Conservation (phyloP, 2,888 invertebrate genomes). For the Megastigmus dorsalis region DNA sequence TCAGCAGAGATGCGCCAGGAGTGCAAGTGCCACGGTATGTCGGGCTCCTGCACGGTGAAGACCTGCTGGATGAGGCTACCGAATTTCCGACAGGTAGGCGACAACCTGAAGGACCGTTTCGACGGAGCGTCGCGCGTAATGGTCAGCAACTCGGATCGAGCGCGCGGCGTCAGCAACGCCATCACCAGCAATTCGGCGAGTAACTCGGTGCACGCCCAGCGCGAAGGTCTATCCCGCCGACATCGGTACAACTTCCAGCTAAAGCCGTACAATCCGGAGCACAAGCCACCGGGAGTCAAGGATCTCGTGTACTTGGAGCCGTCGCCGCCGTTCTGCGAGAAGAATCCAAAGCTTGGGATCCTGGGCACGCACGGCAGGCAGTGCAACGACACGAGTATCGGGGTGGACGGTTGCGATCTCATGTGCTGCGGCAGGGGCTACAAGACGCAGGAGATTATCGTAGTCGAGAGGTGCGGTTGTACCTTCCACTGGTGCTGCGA, state of each 20-base stretch:
- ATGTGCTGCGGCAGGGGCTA: constrained; percentile 97
- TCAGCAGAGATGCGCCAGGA: constrained; percentile 94
- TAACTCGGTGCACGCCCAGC: constrained; percentile 78
- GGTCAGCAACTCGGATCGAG: constrained; percentile 80
- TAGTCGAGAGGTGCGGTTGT: constrained; percentile 93
- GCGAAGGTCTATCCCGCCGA: constrained; percentile 76
- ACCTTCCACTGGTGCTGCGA: constrained; percentile 99
- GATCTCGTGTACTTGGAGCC: constrained; percentile 95
- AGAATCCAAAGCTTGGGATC: constrained; percentile 89
- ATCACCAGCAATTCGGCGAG: constrained; percentile 74
- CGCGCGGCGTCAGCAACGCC: constrained; percentile 75
- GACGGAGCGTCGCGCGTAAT: constrained; percentile 95
- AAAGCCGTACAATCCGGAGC: constrained; percentile 93
- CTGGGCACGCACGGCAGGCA: constrained; percentile 93
- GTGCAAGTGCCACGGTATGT: constrained; percentile 99
- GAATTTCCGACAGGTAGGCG: constrained; percentile 91
- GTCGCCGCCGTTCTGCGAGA: constrained; percentile 95
- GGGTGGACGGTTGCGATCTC: constrained; percentile 95
- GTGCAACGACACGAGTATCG: constrained; percentile 95
- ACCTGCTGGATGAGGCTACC: constrained; percentile 99
- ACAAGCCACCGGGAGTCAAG: constrained; percentile 91
- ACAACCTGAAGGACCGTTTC: constrained; percentile 93
- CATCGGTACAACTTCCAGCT: constrained; percentile 89
- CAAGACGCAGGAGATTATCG: constrained; percentile 88
- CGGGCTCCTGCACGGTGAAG: constrained; percentile 97